Conservation (phyloP, 2,797 vertebrate genomes). For the Sardinella longiceps region DNA sequence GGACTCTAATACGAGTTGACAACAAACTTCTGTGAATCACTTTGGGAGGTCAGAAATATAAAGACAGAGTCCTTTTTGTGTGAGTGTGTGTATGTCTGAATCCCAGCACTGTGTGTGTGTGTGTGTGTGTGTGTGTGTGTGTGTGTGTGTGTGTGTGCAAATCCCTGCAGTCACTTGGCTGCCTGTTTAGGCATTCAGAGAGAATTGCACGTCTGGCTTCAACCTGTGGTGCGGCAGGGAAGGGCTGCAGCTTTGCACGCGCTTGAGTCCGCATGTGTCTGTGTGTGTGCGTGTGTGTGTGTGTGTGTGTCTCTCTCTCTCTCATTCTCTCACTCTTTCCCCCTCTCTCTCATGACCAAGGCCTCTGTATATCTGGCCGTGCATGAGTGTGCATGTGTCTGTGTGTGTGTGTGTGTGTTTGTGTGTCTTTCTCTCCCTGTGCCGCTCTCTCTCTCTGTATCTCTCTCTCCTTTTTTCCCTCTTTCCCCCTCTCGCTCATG, state of each 20-base stretch:
- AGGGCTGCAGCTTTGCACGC: too few relatives aligned
- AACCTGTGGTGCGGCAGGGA: background rate
- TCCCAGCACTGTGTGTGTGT: background rate
- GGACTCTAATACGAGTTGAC: constrained; percentile 32
- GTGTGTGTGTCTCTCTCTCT: too few relatives aligned
- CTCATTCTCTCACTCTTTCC: background rate
- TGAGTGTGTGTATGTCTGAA: constrained; percentile 23
- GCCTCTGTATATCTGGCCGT: too few relatives aligned
- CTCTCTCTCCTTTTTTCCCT: too few relatives aligned
- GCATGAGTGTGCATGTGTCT: too few relatives aligned
- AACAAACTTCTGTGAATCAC: constrained; percentile 35
- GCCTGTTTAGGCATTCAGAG: constrained; percentile 8
- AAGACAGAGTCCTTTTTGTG: constrained; percentile 1
- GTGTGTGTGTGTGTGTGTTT: too few relatives aligned
- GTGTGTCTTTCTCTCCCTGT: too few relatives aligned
- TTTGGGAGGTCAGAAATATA: constrained; percentile 11
- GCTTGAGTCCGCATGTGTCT: too few relatives aligned
- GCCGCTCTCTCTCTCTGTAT: too few relatives aligned
- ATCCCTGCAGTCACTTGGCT: background rate
- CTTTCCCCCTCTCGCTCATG: background rate
- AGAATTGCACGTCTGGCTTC: background rate
- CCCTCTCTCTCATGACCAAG: background rate
- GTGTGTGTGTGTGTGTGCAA: background rate
- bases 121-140: background rate
- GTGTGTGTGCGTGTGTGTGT: too few relatives aligned